Percentiles rank a stretch among this genome's conserved stretches.
These are phyloP conservation scores for Myiotriccus ornatus DNA, from an alignment of 2,797 vertebrate species.

Conservation along the genomic window DNA sequence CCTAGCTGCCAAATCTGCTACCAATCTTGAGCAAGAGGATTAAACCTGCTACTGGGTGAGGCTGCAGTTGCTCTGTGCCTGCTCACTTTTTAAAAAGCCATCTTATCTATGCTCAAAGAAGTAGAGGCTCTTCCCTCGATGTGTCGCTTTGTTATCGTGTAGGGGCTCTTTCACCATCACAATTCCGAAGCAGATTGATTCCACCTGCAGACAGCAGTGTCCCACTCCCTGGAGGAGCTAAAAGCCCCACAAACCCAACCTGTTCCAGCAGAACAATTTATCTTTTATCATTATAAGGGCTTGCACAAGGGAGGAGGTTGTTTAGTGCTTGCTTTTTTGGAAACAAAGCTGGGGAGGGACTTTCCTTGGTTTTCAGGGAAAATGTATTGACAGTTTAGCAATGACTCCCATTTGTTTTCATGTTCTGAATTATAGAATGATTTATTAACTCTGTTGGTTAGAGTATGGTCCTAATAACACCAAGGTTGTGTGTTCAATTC, in stretches of 20 bases:
- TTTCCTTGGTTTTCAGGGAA: not conserved
- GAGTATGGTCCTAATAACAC: not conserved
- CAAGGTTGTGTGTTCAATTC: not conserved
- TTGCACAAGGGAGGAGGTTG: not conserved
- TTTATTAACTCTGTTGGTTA: not conserved
- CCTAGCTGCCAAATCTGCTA: slow-evolving; percentile 37
- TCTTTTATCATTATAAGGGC: not conserved
- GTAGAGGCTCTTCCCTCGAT: slow-evolving; percentile 22
- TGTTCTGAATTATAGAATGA: not conserved
- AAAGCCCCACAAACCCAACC: not conserved
- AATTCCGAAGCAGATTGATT: not conserved
- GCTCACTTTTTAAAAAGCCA: not conserved
- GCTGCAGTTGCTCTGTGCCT: slow-evolving; percentile 13
- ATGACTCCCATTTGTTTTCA: not conserved
- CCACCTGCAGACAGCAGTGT: slow-evolving; percentile 33
- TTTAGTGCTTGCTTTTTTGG: not conserved
- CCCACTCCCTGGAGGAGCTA: slow-evolving; percentile 1
- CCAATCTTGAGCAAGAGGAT: slow-evolving; percentile 31
- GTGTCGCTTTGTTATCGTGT: not conserved
- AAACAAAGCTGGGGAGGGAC: not conserved
- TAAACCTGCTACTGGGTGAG: slow-evolving; percentile 27
- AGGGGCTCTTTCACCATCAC: not conserved
- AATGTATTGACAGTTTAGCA: not conserved
- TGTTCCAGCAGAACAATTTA: not conserved
- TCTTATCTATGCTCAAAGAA: slow-evolving; percentile 39